phyloP scores from a whole-genome alignment of 1,140 invertebrate species.

The Brachionus asplanchnoidis region DNA sequence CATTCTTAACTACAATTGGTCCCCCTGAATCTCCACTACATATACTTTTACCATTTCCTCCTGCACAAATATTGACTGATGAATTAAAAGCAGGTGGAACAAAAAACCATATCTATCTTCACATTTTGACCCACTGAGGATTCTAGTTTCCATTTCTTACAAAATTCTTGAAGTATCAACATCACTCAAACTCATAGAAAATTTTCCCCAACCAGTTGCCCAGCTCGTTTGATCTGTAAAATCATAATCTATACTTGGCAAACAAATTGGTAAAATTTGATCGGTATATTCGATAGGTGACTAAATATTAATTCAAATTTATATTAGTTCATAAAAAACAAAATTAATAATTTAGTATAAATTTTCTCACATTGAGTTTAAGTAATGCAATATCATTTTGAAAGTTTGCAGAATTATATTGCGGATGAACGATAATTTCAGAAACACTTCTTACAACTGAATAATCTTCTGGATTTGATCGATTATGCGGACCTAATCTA shows the following conservation, averaged over 20 bases:
- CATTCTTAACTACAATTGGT: not conserved
- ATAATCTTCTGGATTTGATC: not conserved
- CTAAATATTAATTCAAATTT: not conserved
- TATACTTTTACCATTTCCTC: not conserved
- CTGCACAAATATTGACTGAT: not conserved
- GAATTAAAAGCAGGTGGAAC: too few species aligned
- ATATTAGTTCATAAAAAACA: too few species aligned
- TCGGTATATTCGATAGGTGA: not conserved
- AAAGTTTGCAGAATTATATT: not conserved
- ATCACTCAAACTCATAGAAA: too few species aligned
- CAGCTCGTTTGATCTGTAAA: not conserved
- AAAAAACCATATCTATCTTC: not conserved
- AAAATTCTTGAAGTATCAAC: too few species aligned
- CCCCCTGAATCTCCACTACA: conserved; percentile 41
- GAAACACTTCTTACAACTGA: not conserved
- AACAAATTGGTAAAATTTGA: not conserved
- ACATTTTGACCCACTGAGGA: not conserved
- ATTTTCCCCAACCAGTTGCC: conserved; percentile 39
- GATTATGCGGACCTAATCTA: not conserved
- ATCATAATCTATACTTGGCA: not conserved
- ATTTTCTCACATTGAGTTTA: not conserved
- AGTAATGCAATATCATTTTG: conserved; percentile 36
- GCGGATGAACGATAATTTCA: not conserved
- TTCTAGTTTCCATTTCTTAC: conserved; percentile 13
- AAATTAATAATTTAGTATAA: too few species aligned